Evolutionary conservation across 2,113 vertebrate species (phyloP).

Genomic region (Pitta sordida): DNA sequence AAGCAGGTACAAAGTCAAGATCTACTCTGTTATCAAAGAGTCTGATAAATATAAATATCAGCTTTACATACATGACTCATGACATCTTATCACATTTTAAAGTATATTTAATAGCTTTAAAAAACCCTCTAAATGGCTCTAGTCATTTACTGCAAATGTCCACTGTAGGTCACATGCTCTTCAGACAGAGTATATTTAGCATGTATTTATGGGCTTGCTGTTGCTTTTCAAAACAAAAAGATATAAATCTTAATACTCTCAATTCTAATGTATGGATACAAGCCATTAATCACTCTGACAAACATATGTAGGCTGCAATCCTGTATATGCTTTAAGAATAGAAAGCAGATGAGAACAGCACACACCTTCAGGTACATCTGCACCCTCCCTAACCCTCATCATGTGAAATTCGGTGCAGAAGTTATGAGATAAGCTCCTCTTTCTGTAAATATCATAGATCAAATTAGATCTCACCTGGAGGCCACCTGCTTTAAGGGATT

Average conservation of each 20-base stretch:
- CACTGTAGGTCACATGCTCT: not conserved
- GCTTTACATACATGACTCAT: conserved; percentile 11
- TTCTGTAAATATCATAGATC: not conserved
- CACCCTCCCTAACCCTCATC: conserved; percentile 61
- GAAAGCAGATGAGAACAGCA: conserved; percentile 69
- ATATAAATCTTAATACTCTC: conserved; percentile 64
- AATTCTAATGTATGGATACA: conserved; percentile 52
- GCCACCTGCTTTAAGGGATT: not conserved
- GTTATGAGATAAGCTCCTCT: conserved; percentile 72
- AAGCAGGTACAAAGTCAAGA: conserved; percentile 33
- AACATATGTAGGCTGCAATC: conserved; percentile 71
- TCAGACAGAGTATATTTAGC: conserved; percentile 27
- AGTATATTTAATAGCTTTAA: conserved; percentile 61
- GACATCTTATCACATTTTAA: conserved; percentile 49
- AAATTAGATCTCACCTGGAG: not conserved
- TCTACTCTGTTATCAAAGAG: conserved; percentile 46
- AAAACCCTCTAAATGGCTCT: not conserved
- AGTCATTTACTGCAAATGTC: conserved; percentile 42
- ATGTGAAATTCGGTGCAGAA: not conserved
- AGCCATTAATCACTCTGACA: conserved; percentile 73
- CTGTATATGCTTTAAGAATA: conserved; percentile 70
- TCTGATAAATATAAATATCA: conserved; percentile 67
- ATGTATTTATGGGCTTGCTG: conserved; percentile 59
- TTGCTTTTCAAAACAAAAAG: conserved; percentile 65
- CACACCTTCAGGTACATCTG: conserved; percentile 72